Conservation (phyloP, 2,113 vertebrate genomes). For the Ondatra zibethicus region DNA sequence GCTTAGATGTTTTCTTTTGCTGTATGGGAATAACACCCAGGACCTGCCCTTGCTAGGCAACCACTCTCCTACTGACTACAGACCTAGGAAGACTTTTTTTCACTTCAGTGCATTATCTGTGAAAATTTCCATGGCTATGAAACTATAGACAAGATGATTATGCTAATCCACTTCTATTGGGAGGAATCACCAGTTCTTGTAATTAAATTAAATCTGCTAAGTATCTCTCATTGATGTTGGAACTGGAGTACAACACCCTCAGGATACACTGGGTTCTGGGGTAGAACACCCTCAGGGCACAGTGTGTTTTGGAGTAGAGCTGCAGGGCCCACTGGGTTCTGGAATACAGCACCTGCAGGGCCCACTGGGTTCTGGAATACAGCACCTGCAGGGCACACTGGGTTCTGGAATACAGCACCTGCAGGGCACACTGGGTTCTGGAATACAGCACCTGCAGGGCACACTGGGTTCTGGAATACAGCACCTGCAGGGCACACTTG, state of each 20-base stretch:
- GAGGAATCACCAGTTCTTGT: rapidly evolving
- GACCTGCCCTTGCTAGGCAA: too few relatives aligned
- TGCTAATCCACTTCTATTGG: rapidly evolving
- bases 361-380: too few relatives aligned
- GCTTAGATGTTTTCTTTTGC: neutral
- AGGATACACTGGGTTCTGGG: too few relatives aligned
- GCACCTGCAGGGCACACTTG: rapidly evolving
- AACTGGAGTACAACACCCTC: rapidly evolving
- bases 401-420: too few relatives aligned
- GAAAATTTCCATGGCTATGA: neutral
- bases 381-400: too few relatives aligned
- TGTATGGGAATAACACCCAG: neutral
- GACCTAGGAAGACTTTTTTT: neutral
- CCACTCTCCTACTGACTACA: neutral
- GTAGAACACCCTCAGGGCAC: rapidly evolving
- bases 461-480: too few relatives aligned
- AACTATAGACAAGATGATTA: rapidly evolving
- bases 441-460: too few relatives aligned
- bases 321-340: too few relatives aligned
- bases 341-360: too few relatives aligned
- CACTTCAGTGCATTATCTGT: neutral
- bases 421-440: too few relatives aligned
- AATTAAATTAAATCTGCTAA: neutral
- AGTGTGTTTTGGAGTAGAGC: too few relatives aligned
- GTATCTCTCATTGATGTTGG: neutral